phyloP scores from a whole-genome alignment of 2,113 vertebrate genomes.

The Carassius carassius region DNA sequence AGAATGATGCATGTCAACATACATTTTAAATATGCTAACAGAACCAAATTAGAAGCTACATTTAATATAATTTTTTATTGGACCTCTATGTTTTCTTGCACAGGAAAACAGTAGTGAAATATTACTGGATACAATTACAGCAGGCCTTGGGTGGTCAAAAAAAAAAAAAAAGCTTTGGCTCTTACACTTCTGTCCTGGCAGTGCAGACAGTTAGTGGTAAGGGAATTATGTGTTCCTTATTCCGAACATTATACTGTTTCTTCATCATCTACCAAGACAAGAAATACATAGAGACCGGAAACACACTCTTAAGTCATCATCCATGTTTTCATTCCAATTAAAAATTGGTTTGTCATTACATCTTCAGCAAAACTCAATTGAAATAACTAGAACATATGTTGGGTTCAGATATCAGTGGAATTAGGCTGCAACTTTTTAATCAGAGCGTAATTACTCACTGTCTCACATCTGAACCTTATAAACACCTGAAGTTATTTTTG shows the following conservation, averaged over 20 bases:
- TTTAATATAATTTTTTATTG: no score
- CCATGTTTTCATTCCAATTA: constrained; percentile 11
- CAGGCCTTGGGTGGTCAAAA: neutral
- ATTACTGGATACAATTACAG: no score
- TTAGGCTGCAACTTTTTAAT: neutral
- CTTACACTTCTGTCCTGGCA: neutral
- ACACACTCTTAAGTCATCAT: constrained; percentile 15
- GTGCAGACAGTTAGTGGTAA: neutral
- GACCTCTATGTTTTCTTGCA: no score
- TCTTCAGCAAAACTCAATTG: constrained; percentile 20
- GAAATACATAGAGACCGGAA: constrained; percentile 15
- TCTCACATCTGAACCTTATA: no score
- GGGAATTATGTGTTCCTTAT: neutral
- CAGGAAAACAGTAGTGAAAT: no score
- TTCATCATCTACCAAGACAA: constrained; percentile 31
- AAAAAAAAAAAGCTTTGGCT: neutral
- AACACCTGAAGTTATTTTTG: neutral
- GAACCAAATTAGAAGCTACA: no score
- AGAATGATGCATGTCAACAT: neutral
- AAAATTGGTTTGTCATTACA: constrained; percentile 16
- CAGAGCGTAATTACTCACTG: neutral
- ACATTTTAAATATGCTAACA: neutral
- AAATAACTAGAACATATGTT: constrained; percentile 6
- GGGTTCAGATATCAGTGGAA: neutral
- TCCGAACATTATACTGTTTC: constrained; percentile 34